Evolutionary conservation across 1,140 invertebrate species (phyloP).

Genomic region (Drosophila setifemur): DNA sequence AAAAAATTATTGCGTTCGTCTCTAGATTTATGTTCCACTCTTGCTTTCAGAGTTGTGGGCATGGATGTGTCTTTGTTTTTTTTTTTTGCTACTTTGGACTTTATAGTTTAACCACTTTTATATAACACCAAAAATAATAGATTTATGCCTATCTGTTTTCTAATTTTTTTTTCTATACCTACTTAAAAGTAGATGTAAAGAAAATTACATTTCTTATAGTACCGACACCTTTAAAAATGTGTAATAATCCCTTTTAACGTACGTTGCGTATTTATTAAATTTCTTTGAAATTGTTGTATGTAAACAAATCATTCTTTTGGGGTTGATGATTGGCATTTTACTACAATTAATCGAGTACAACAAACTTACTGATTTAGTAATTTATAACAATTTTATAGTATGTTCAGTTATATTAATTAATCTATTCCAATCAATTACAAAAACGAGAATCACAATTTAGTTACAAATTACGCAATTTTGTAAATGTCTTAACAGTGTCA

Average conservation of each 20-base stretch:
- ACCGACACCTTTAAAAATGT: too few relatives aligned
- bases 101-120: too few relatives aligned
- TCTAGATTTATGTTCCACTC: too few relatives aligned
- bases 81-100: too few relatives aligned
- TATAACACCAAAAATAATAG: too few relatives aligned
- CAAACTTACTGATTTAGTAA: slow-evolving; percentile 10
- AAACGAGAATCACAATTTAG: slow-evolving; percentile 43
- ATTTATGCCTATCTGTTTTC: too few relatives aligned
- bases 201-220: too few relatives aligned
- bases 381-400: slow-evolving; percentile 13
- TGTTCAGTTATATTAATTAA: slow-evolving; percentile 8
- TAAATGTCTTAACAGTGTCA: slow-evolving; percentile 26
- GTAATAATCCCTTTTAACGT: slow-evolving; percentile 5
- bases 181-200: too few relatives aligned
- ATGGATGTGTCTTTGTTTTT: too few relatives aligned
- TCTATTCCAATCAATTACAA: slow-evolving; percentile 30
- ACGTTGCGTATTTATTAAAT: slow-evolving; percentile 9
- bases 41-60: too few relatives aligned
- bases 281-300: slow-evolving; percentile 1
- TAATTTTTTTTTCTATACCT: too few relatives aligned
- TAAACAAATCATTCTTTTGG: slow-evolving; percentile 22
- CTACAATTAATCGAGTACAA: slow-evolving; percentile 31
- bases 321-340: slow-evolving; percentile 32
- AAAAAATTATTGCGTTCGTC: too few relatives aligned
- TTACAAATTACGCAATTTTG: slow-evolving; percentile 43